Conservation (phyloP, 2,113 vertebrate species). For the Ammodytes marinus region DNA sequence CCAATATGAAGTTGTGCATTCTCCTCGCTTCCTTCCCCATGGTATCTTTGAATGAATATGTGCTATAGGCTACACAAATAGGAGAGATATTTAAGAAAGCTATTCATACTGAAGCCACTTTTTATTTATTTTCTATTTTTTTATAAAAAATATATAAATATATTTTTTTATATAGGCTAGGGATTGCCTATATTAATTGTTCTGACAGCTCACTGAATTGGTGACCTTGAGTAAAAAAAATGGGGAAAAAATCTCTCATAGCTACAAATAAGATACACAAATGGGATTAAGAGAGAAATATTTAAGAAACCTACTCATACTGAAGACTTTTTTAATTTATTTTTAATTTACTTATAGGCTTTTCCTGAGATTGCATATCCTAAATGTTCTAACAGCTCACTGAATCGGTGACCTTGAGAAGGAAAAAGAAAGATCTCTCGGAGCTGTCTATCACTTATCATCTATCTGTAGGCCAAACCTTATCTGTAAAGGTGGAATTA, state of each 20-base stretch:
- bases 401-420: conserved; percentile 26
- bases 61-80: background rate
- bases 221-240: conserved; percentile 17
- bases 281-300: background rate
- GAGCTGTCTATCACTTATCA: conserved; percentile 31
- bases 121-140: no score
- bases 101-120: background rate
- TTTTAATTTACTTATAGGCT: no score
- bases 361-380: background rate
- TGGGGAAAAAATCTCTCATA: no score
- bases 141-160: no score
- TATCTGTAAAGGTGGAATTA: conserved; percentile 19
- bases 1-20: conserved; percentile 52
- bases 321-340: background rate
- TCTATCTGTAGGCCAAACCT: no score
- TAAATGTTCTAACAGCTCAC: background rate
- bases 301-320: background rate
- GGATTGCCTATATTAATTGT: background rate
- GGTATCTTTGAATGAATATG: background rate
- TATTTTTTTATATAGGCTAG: no score
- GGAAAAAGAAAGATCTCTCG: background rate
- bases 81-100: background rate
- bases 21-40: conserved; percentile 18
- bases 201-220: background rate
- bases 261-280: no score